Percentiles rank a stretch among this genome's conserved stretches.
Evolutionary conservation across 2,888 invertebrate genomes (phyloP).

Genomic region (Silvanus unidentatus): DNA sequence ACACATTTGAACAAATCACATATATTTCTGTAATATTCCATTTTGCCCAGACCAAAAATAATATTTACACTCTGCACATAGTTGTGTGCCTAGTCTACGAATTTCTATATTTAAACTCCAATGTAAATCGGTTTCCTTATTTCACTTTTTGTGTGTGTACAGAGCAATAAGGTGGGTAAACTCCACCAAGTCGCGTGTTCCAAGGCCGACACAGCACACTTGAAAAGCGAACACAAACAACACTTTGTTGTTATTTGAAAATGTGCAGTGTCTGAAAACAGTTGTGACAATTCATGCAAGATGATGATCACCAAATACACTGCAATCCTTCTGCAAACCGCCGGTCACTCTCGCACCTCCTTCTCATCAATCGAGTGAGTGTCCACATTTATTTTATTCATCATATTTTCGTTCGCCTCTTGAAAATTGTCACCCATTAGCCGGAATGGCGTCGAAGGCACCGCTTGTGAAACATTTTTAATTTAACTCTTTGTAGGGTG

Average conservation of each 20-base stretch:
- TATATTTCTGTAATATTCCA: too few species aligned
- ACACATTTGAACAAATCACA: too few species aligned
- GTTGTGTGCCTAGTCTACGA: neutral
- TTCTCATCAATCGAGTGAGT: slow-evolving; percentile 39
- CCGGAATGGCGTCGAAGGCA: too few species aligned
- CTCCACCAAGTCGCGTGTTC: slow-evolving; percentile 23
- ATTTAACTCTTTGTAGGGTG: too few species aligned
- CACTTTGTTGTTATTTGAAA: neutral
- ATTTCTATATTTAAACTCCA: slow-evolving; percentile 11
- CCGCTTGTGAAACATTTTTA: too few species aligned
- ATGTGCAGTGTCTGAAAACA: too few species aligned
- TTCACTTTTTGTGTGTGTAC: slow-evolving; percentile 10
- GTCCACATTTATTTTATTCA: neutral
- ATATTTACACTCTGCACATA: too few species aligned
- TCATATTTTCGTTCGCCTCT: too few species aligned
- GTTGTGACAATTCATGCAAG: slow-evolving; percentile 23
- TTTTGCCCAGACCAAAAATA: too few species aligned
- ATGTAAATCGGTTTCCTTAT: slow-evolving; percentile 7
- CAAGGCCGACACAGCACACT: slow-evolving; percentile 17
- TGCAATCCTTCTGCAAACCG: slow-evolving; percentile 61
- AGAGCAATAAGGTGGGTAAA: slow-evolving; percentile 25
- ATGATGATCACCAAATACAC: slow-evolving; percentile 70
- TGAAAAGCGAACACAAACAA: neutral
- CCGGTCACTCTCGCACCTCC: slow-evolving; percentile 48
- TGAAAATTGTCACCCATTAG: too few species aligned